These are phyloP conservation scores for Sakesphorus luctuosus DNA, from an alignment of 2,113 vertebrate genomes.

Conservation along the genomic window DNA sequence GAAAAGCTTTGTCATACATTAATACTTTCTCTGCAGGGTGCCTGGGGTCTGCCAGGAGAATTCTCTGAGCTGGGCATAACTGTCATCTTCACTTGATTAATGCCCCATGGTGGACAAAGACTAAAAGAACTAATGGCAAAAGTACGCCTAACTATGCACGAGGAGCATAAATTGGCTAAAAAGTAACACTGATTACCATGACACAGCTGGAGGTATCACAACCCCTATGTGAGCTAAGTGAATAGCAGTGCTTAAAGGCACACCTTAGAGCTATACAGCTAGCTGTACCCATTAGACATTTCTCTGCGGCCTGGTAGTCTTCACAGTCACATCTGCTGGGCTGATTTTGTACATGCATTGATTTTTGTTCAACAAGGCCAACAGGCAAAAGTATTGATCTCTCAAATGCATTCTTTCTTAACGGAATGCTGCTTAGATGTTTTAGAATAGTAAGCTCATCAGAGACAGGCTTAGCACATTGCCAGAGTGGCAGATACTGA, in stretches of 20 bases:
- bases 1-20: conserved; percentile 2
- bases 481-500: not conserved
- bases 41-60: not conserved
- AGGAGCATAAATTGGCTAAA: not conserved
- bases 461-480: not conserved
- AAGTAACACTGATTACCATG: not conserved
- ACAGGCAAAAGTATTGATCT: not conserved
- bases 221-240: not conserved
- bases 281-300: not conserved
- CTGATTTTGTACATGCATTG: not conserved
- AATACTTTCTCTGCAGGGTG: not conserved
- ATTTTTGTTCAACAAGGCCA: conserved; percentile 19
- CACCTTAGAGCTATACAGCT: not conserved
- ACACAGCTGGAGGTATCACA: not conserved
- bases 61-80: not conserved
- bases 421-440: not conserved
- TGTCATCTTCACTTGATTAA: conserved; percentile 25
- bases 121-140: not conserved
- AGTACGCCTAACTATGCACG: not conserved
- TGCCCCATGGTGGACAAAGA: not conserved
- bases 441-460: not conserved
- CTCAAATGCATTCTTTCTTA: not conserved
- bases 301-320: not conserved
- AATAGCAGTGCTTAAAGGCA: not conserved
- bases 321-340: not conserved